phyloP scores from a whole-genome alignment of 2,113 vertebrate genomes.

The Phalacrocorax carbo region DNA sequence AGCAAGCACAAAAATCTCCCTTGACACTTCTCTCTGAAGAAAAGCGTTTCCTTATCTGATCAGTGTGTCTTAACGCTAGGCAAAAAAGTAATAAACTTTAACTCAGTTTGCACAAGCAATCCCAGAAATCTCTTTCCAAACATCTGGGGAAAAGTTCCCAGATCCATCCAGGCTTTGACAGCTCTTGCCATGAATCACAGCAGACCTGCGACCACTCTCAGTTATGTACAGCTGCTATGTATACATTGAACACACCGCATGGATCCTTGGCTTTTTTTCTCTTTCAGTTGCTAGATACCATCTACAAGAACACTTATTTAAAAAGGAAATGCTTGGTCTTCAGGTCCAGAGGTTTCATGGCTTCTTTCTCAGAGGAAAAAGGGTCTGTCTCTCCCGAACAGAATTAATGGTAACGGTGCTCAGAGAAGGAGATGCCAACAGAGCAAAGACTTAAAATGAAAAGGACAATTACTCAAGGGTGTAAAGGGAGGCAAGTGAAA shows the following conservation, averaged over 20 bases:
- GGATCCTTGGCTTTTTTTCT: neutral
- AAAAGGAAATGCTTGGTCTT: neutral
- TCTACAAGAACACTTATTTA: neutral
- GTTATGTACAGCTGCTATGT: rapidly evolving
- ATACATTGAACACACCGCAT: rapidly evolving
- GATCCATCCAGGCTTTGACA: neutral
- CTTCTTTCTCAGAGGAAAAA: neutral
- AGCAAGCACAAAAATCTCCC: neutral
- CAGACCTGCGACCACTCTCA: neutral
- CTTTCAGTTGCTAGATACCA: neutral
- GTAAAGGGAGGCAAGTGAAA: neutral
- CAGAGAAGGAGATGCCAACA: neutral
- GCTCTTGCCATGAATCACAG: neutral
- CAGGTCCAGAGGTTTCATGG: neutral
- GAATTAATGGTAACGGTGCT: neutral
- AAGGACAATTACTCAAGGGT: neutral
- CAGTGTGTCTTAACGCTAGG: neutral
- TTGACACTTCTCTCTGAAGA: neutral
- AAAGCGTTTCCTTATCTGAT: neutral
- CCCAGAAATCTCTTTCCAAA: neutral
- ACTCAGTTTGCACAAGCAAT: neutral
- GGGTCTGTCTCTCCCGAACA: neutral
- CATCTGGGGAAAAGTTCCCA: neutral
- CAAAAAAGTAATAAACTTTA: neutral
- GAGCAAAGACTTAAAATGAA: neutral